A percentile compares a stretch with the other conserved stretches of the same genome.
Conservation (phyloP, 30 jellyfish, hydroid and myxozoan genomes). For the Clytia hemisphaerica region DNA sequence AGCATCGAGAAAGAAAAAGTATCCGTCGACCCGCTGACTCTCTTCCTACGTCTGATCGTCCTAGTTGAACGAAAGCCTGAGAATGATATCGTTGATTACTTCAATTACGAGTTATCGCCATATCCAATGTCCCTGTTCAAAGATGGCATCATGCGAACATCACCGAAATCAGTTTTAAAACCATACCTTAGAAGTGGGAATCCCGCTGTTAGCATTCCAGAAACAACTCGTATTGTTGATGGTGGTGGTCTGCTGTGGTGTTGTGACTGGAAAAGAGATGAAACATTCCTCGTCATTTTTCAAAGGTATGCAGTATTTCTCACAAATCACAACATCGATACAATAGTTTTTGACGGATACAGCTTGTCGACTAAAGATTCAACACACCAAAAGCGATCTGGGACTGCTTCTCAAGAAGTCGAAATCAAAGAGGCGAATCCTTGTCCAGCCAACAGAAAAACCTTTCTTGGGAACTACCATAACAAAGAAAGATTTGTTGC, state of each 20-base stretch:
- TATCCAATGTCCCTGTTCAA: constrained; percentile 23
- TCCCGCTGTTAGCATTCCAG: background rate
- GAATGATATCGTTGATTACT: constrained; percentile 18
- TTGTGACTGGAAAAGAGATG: constrained; percentile 12
- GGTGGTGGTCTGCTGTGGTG: constrained; percentile 19
- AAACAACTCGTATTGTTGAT: constrained; percentile 5
- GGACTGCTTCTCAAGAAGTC: too few relatives aligned
- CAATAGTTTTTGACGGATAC: constrained; percentile 5
- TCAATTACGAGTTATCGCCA: constrained; percentile 17
- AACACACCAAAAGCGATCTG: constrained; percentile 8
- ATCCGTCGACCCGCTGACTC: constrained; percentile 58
- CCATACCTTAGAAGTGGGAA: background rate
- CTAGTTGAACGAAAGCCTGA: constrained; percentile 16
- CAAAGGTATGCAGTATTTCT: background rate
- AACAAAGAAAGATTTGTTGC: constrained; percentile 9
- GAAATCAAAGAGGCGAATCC: too few relatives aligned
- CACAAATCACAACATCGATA: background rate
- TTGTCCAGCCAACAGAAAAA: too few relatives aligned
- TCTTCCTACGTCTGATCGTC: constrained; percentile 22
- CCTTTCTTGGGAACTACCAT: too few relatives aligned
- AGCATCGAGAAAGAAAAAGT: constrained; percentile 27
- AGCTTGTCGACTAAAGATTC: background rate
- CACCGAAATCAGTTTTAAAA: constrained; percentile 22
- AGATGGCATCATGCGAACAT: constrained; percentile 23
- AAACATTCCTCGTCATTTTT: background rate